phyloP scores from a whole-genome alignment of 1,140 invertebrate species.

The Drosophila truncata region DNA sequence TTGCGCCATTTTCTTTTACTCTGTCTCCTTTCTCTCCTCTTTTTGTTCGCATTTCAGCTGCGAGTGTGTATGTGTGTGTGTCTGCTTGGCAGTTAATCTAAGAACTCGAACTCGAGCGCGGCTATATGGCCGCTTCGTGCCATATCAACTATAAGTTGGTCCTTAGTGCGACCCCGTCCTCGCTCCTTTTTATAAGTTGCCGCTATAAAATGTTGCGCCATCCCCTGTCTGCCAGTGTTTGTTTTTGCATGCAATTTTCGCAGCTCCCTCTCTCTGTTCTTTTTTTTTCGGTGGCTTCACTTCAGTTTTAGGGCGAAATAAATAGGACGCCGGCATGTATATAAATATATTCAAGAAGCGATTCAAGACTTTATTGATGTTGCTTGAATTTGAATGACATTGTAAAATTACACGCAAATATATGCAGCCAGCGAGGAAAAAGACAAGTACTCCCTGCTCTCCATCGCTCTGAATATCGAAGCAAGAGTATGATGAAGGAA shows the following conservation, averaged over 20 bases:
- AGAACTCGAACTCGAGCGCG: constrained; percentile 47
- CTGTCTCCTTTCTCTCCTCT: constrained; percentile 3
- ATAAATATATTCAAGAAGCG: constrained; percentile 58
- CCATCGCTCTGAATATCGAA: constrained; percentile 16
- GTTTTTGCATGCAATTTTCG: constrained; percentile 75
- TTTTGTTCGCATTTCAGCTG: background rate
- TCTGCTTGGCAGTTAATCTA: constrained; percentile 69
- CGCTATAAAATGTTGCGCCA: constrained; percentile 50
- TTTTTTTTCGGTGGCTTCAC: constrained; percentile 4
- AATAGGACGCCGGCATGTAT: constrained; percentile 45
- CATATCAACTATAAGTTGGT: constrained; percentile 66
- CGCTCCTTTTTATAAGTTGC: constrained; percentile 60
- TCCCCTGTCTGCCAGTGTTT: constrained; percentile 55
- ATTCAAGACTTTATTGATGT: constrained; percentile 78
- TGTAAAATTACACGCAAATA: constrained; percentile 79
- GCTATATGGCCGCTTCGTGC: constrained; percentile 63
- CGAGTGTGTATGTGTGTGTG: background rate
- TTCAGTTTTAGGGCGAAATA: constrained; percentile 34
- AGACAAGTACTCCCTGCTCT: constrained; percentile 26
- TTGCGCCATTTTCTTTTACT: constrained; percentile 57
- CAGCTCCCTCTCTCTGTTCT: background rate
- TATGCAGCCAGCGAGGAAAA: constrained; percentile 50
- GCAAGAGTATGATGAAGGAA: background rate
- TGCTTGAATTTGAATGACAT: constrained; percentile 79
- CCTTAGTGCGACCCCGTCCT: constrained; percentile 20